Base-by-base conservation (phyloP, 2,797 vertebrate species). In the Sorex maritimensis region DNA sequence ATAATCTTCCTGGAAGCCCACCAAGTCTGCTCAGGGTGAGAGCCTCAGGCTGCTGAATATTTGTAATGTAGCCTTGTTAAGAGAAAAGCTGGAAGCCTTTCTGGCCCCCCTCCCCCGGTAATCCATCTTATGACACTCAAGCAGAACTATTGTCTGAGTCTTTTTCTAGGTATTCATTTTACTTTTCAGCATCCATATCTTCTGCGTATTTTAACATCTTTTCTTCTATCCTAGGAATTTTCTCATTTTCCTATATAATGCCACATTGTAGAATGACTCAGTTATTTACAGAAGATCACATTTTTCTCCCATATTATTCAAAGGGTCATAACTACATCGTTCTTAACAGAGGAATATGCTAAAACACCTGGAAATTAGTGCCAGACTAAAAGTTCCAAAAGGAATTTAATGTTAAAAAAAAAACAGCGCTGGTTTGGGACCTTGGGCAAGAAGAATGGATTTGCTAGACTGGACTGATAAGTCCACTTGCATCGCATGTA, bases 11-110 rank as follows among this genome's bases (percentile, higher is more conserved):
- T 95, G 92, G 87, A 96, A 94, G 72, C 61, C 49, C 55, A 86
- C 69, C 94, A 95, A 86, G 79, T 88, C 34, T 92, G 97, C 94
- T 90, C 65, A 71, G 81, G 80, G 38, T 81, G 96, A 77, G 65
- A 93, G 77, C 82, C 74, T 73, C 72, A 72, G 88, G 38, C 81
- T 96, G 61, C 80, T 93, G 80, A 0, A 0, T 96, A 77, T 68
- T 86, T 94, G 63, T 82, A 96, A 86, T 38, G 55, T 83, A 90
- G 52, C 94, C 93, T 84, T 96, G 83, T 95, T 96, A 91, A 95
- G 97, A 96, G 23, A 92, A 97, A 95, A 94, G 90, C 49, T 71
- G 77, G 86, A 0, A 13, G 92, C 86, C 80, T 24, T 23, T 84
- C 74, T 96, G 28, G 73, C 82, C 81, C 52, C 41, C 82, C 81